These are phyloP conservation scores for Ricordea florida DNA, from an alignment of 92 coral and sea anemone species.

Conservation along the genomic window DNA sequence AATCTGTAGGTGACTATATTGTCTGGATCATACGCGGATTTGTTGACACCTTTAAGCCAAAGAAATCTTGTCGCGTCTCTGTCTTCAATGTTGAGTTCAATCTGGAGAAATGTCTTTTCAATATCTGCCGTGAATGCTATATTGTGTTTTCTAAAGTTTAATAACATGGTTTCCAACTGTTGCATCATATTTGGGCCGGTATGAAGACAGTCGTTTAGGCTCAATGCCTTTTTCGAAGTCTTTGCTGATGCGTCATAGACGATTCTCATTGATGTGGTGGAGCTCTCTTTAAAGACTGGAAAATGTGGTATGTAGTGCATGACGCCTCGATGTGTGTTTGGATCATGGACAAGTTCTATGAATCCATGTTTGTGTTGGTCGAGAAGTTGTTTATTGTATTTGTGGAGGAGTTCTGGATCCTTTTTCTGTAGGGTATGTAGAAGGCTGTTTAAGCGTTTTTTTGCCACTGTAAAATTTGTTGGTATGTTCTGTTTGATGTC, in stretches of 20 bases:
- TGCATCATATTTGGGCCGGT: constrained; percentile 49
- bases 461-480: background rate
- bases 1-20: constrained; percentile 38
- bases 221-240: constrained; percentile 12
- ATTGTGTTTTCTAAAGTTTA: constrained; percentile 41
- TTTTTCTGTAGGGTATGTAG: constrained; percentile 28
- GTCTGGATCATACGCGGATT: constrained; percentile 26
- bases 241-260: constrained; percentile 59
- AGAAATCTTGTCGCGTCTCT: constrained; percentile 70
- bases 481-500: background rate
- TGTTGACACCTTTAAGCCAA: constrained; percentile 49
- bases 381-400: constrained; percentile 44
- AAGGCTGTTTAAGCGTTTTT: background rate
- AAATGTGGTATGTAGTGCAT: constrained; percentile 63
- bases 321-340: constrained; percentile 18
- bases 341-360: constrained; percentile 42
- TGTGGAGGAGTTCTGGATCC: constrained; percentile 39
- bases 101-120: constrained; percentile 27
- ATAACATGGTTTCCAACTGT: constrained; percentile 6
- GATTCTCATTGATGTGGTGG: constrained; percentile 48
- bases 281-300: constrained; percentile 65
- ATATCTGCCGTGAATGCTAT: constrained; percentile 42
- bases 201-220: constrained; percentile 59
- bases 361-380: constrained; percentile 58
- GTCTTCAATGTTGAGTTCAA: constrained; percentile 41